Evolutionary conservation across 2,113 vertebrate species (phyloP), one percentile per base, ranked within the genome.

Genomic region (Colius striatus): DNA sequence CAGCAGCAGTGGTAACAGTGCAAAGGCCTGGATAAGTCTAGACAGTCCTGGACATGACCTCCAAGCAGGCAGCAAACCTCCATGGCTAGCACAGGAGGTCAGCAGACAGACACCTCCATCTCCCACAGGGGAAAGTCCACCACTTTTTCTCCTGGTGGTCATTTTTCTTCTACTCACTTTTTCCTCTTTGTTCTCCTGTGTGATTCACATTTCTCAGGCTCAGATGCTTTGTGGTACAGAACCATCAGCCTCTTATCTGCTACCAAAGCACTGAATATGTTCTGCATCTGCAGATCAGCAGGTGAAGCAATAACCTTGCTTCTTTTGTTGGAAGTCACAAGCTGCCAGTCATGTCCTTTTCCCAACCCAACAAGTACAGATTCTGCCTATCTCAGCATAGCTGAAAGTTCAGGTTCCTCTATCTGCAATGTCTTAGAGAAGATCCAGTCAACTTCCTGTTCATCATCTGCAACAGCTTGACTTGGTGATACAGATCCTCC

Each of bases 81-180:
- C 7, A n/a, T 41, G 29, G 9, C 27, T 51, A 51, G 32, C 6
- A 13, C 34, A 4, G 22, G 11, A 76, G 23, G 9, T 63, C 13
- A 73, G 43, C 6, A 26, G 1, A 58, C 1, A 3, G 12, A 26
- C 2, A 6, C 3, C 25, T 48, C 25, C 38, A 21, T 4, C 22
- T 61, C 10, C 19, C 65, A 6, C 21, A 50, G 36, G 25, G 83
- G 21, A 53, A 76, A 57, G 18, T 50, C 16, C 65, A 21, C 25
- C 14, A 25, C 19, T 78, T 8, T n/a, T n/a, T n/a, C n/a, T n/a
- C n/a, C n/a, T n/a, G n/a, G n/a, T n/a, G n/a, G n/a, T n/a, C n/a
- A n/a, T n/a, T n/a, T n/a, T n/a, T n/a, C 15, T 32, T 22, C 18
- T 4, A 7, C 16, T 16, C 6, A 67, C 5, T 3, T 55, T 22